A percentile compares a stretch with the other conserved stretches of the same genome.
Evolutionary conservation across 2,888 invertebrate genomes (phyloP).

Genomic region (Lumbricus terrestris): DNA sequence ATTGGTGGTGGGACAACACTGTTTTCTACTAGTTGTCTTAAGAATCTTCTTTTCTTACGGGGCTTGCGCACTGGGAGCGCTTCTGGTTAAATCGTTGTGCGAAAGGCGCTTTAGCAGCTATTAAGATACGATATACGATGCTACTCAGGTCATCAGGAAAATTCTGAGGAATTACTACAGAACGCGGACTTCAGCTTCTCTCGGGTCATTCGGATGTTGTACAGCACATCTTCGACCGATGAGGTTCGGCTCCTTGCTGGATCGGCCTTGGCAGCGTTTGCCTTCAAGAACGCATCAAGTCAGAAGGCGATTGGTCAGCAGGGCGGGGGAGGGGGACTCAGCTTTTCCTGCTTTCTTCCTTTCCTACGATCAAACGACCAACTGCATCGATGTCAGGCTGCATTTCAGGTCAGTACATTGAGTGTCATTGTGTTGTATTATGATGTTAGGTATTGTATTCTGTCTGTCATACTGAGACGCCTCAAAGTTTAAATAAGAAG

Average conservation of each 20-base stretch:
- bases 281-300: slow-evolving; percentile 55
- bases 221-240: background rate
- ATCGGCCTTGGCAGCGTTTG: slow-evolving; percentile 54
- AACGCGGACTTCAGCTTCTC: slow-evolving; percentile 55
- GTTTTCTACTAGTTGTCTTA: no score
- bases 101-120: no score
- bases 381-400: slow-evolving; percentile 51
- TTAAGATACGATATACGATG: no score
- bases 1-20: no score
- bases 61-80: no score
- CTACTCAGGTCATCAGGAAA: slow-evolving; percentile 52
- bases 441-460: no score
- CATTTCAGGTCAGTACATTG: slow-evolving; percentile 51
- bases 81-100: no score
- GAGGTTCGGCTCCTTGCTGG: slow-evolving; percentile 36
- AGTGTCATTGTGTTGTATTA: no score
- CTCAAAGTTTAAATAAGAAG: no score
- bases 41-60: no score
- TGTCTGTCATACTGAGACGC: no score
- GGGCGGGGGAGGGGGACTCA: slow-evolving; percentile 56
- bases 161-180: slow-evolving; percentile 49
- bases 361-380: slow-evolving; percentile 56
- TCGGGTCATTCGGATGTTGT: slow-evolving; percentile 54
- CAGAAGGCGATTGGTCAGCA: slow-evolving; percentile 48
- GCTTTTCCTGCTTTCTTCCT: slow-evolving; percentile 54